Evolutionary conservation across 2,888 invertebrate species (phyloP), one percentile per base, ranked within the genome.

Genomic region (Synergus umbraculus): DNA sequence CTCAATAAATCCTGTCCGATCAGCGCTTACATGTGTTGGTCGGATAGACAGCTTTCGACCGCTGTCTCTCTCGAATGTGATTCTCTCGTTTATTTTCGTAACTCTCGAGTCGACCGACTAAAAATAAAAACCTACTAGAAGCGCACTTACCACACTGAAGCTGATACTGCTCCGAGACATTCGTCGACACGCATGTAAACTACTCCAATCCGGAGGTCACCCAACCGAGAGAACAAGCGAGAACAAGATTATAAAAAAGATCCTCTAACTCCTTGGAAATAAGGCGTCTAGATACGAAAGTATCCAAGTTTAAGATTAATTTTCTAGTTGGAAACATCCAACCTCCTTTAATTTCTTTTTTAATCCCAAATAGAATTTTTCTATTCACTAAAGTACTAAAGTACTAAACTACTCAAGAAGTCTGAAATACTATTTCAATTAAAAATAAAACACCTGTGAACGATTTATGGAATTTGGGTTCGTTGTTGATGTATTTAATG

Each of bases 151-250:
- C 49, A 54, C 49, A 49, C 49, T 69, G 29, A 69, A 37, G 49
- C 49, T 22, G 67, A 60, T 60, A 60, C 10, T 60, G 18, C 18
- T 60, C 22, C 29, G 69, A 69, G 69, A 54, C 29, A 69, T 69
- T 69, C 69, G 69, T 69, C 49, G 69, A 69, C 49, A 69, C 46
- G 49, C 49, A 69, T 69, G 69, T 49, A 54, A 69, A 69, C 49
- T 69, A 37, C 29, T 69, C 49, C 15, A 69, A 69, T n/a, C 37
- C 69, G 29, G 49, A 69, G 67, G 67, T 67, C 67, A 67, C 46
- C 67, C 67, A 46, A 46, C 46, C 67, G 46, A 18, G 67, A 67
- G 29, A 67, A 49, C 67, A 67, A 67, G 46, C 2, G 46, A 67
- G 22, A 18, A 41, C 37, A 46, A 67, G 13, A 67, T 67, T 67